Conservation (phyloP, 2,113 vertebrate species). For the Megaceryle torquata region DNA sequence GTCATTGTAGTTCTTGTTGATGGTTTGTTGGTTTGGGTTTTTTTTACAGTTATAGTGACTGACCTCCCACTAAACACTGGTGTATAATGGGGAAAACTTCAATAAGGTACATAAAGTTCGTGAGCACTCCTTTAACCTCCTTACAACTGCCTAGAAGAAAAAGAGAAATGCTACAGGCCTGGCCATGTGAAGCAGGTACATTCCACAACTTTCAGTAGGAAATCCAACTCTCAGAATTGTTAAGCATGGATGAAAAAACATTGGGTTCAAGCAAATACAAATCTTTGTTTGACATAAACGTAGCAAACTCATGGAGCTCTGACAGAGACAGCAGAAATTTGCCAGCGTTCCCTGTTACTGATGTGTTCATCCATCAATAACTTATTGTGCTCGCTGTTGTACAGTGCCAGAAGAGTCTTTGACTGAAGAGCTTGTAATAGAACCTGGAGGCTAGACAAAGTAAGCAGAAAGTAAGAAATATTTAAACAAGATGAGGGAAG, state of each 20-base stretch:
- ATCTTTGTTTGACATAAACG: neutral
- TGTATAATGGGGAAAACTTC: neutral
- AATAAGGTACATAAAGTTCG: neutral
- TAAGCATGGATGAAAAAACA: neutral
- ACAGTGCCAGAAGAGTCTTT: neutral
- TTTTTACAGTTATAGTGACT: neutral
- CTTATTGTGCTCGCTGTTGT: neutral
- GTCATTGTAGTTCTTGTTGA: neutral
- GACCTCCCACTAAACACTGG: neutral
- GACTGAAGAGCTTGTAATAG: neutral
- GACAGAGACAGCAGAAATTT: neutral
- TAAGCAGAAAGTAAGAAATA: neutral
- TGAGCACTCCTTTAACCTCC: neutral
- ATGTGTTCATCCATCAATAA: neutral
- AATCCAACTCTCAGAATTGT: neutral
- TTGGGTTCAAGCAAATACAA: neutral
- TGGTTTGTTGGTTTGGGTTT: too few species aligned
- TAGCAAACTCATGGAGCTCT: neutral
- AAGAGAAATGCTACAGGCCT: neutral
- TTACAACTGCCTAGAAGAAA: neutral
- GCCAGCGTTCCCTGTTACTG: neutral
- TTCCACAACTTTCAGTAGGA: neutral
- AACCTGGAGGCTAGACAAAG: slow-evolving; percentile 18
- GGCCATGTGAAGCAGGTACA: neutral
- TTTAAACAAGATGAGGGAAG: neutral